Base-by-base conservation (phyloP, 2,888 invertebrate genomes). In the Allophyes oxyacanthae region DNA sequence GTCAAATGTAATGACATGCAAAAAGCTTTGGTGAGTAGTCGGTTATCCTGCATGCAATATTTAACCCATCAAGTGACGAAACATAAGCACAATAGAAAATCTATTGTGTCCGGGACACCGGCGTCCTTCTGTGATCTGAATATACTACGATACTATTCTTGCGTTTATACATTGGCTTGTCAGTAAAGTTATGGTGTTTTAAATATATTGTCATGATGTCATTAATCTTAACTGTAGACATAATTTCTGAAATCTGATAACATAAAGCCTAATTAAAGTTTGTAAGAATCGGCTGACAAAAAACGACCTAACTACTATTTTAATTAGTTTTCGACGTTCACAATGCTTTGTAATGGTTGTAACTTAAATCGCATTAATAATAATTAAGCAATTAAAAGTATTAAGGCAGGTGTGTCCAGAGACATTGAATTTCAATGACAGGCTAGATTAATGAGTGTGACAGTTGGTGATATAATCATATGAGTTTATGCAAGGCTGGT, bases 331-430 rank as follows among this genome's bases (percentile, higher is more conserved):
- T 45, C 9, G 41, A 44, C 30, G 26, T 61, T 26, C 46, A 48
- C 53, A 58, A 49, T 36, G 20, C 34, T 61, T 28, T 36, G 15
- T 30, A 48, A 56, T 60, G 11, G n/a, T 61, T 55, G 41, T 36
- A 28, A 43, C 26, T 42, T 44, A 43, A 55, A 55, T 51, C 49
- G 36, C 8, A 54, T 48, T 49, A 37, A 61, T 46, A 64, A 46
- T 53, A 70, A 64, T 64, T 64, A 60, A 56, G 37, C 43, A 64
- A 65, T 71, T 71, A 66, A 66, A 49, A 66, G 13, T 66, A 54
- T 61, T 45, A 51, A 41, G 32, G 46, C 61, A 72, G 72, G 66
- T 71, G 65, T 65, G 51, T 25, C 32, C 20, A 36, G 0, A 48
- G 66, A 65, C 45, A 59, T 71, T 71, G 26, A 66, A 45, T 59